Evolutionary conservation across 2,888 invertebrate species (phyloP).

Genomic region (Brachylomia viminalis): DNA sequence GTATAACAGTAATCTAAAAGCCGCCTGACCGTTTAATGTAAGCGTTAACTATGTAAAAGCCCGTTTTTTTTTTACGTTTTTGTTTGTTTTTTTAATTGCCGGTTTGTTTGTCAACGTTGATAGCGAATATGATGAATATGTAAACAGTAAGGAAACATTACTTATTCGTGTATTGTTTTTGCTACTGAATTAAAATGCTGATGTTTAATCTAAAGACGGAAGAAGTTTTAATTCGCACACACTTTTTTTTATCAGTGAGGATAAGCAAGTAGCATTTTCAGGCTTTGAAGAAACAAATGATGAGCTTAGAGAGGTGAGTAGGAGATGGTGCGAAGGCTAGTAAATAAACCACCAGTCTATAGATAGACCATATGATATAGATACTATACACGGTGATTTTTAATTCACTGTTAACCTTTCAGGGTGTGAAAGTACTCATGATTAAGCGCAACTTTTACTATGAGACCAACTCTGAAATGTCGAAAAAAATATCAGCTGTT

Average conservation of each 20-base stretch:
- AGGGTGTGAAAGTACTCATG: too few relatives aligned
- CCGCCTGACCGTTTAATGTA: conserved; percentile 65
- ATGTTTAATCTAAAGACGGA: background rate
- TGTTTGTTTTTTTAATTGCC: conserved; percentile 66
- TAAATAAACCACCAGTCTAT: background rate
- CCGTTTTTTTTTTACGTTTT: conserved; percentile 63
- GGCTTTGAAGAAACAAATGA: background rate
- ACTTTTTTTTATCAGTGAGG: background rate
- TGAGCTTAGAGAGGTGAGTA: background rate
- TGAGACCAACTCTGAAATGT: too few relatives aligned
- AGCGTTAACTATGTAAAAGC: conserved; percentile 67
- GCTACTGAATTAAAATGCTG: background rate
- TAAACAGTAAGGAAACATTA: conserved; percentile 14
- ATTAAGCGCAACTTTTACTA: too few relatives aligned
- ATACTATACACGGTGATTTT: too few relatives aligned
- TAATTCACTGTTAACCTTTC: too few relatives aligned
- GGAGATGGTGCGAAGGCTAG: background rate
- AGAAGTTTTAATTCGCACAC: background rate
- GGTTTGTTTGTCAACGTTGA: conserved; percentile 52
- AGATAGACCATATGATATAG: background rate
- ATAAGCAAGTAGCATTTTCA: too few relatives aligned
- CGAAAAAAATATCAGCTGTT: too few relatives aligned
- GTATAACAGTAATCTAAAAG: conserved; percentile 67
- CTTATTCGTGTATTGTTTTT: conserved; percentile 10
- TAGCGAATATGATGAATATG: conserved; percentile 45